Evolutionary conservation across 2,797 vertebrate genomes (phyloP).

Genomic region (Myripristis jacobus): DNA sequence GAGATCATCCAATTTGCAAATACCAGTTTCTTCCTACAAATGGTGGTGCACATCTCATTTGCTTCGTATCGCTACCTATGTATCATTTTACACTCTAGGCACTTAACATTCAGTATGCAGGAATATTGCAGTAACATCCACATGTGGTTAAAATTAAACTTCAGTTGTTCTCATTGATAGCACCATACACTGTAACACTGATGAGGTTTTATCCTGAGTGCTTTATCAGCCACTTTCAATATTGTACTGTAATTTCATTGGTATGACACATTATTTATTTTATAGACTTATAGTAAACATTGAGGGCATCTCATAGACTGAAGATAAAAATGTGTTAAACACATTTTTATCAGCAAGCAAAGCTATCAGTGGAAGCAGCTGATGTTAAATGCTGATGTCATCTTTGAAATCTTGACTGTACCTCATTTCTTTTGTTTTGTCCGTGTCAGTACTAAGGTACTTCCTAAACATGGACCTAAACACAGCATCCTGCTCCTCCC

Average conservation of each 20-base stretch:
- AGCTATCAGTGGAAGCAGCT: neutral
- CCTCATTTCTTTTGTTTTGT: constrained; percentile 54
- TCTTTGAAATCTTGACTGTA: constrained; percentile 32
- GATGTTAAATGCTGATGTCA: constrained; percentile 1
- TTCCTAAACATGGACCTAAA: constrained; percentile 73
- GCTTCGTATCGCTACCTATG: neutral
- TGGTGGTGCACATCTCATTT: no score
- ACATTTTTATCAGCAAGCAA: neutral
- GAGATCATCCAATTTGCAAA: no score
- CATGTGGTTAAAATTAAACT: no score
- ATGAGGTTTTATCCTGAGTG: no score
- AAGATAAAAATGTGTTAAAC: neutral
- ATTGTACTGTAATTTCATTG: no score
- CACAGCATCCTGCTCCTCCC: constrained; percentile 73
- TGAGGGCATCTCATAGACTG: neutral
- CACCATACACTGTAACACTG: no score
- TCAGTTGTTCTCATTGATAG: no score
- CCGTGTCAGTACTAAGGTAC: constrained; percentile 37
- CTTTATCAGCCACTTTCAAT: no score
- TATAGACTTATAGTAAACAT: neutral
- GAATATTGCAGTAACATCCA: neutral
- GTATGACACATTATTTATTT: neutral
- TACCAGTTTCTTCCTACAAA: no score
- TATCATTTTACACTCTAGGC: neutral
- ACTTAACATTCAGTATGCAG: neutral